Evolutionary conservation across 2,888 invertebrate genomes (phyloP).

Genomic region (Trissonchulus sp.): DNA sequence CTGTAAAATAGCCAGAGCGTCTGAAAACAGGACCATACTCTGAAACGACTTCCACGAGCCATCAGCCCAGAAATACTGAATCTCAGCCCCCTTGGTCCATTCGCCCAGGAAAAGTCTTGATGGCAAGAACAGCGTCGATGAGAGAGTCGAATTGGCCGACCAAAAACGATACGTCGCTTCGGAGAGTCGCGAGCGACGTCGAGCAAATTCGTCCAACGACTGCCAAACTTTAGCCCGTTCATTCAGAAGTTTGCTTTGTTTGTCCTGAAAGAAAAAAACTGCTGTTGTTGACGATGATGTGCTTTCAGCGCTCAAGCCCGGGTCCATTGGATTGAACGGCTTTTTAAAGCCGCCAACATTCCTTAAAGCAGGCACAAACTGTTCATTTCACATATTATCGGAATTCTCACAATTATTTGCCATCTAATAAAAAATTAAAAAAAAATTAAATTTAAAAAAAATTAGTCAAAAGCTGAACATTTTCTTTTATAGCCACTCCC

Average conservation of each 20-base stretch:
- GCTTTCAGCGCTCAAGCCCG: too few species aligned
- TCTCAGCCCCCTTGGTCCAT: background rate
- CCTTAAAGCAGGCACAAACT: too few species aligned
- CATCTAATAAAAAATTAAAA: too few species aligned
- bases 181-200: background rate
- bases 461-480: too few species aligned
- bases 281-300: too few species aligned
- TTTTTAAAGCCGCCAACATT: too few species aligned
- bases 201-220: slow-evolving; percentile 17
- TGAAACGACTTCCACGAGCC: background rate
- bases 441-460: too few species aligned
- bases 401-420: too few species aligned
- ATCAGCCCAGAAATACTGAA: background rate
- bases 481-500: background rate
- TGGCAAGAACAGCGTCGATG: too few species aligned
- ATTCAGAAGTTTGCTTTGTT: slow-evolving; percentile 9
- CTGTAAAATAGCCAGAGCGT: background rate
- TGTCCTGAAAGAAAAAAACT: slow-evolving; percentile 25
- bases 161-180: slow-evolving; percentile 24
- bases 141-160: slow-evolving; percentile 18
- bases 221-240: background rate
- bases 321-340: too few species aligned
- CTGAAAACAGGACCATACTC: background rate
- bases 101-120: background rate
- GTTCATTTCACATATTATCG: too few species aligned